A percentile compares a stretch with the other conserved stretches of the same genome.
Evolutionary conservation across 2,888 invertebrate genomes (phyloP).

Genomic region (Metacarcinus magister): DNA sequence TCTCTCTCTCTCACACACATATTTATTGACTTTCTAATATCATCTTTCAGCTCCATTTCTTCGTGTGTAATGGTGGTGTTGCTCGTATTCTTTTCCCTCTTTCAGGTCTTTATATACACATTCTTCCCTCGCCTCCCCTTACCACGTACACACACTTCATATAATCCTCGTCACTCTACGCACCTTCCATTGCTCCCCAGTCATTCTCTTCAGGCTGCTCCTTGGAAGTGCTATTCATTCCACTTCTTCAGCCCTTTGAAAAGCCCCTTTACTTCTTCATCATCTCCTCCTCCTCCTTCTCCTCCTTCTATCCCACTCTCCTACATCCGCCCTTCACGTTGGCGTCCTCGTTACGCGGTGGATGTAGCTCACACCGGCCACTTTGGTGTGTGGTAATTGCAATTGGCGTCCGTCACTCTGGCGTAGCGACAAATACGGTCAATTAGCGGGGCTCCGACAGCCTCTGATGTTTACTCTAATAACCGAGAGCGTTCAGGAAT

Average conservation of each 20-base stretch:
- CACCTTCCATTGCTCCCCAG: not conserved
- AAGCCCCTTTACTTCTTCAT: not conserved
- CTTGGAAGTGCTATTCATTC: not conserved
- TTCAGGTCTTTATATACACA: too few relatives aligned
- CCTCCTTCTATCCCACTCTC: not conserved
- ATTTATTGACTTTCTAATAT: too few relatives aligned
- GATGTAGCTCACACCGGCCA: conserved; percentile 50
- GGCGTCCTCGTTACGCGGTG: conserved; percentile 15
- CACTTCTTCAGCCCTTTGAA: not conserved
- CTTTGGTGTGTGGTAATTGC: conserved; percentile 70
- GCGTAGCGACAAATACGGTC: conserved; percentile 69
- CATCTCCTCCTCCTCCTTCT: not conserved
- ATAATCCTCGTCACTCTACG: not conserved
- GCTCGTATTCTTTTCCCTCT: too few relatives aligned
- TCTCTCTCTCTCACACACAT: not conserved
- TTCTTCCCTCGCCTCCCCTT: not conserved
- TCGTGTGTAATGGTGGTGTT: too few relatives aligned
- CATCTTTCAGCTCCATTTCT: too few relatives aligned
- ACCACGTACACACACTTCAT: not conserved
- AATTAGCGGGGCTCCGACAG: conserved; percentile 55
- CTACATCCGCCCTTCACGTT: not conserved
- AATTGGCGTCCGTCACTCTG: conserved; percentile 55
- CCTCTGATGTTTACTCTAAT: conserved; percentile 68
- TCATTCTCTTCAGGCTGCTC: not conserved
- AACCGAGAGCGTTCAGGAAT: conserved; percentile 49